Conservation (phyloP, 2,797 vertebrate species). For the Melanotaenia trifasciata region DNA sequence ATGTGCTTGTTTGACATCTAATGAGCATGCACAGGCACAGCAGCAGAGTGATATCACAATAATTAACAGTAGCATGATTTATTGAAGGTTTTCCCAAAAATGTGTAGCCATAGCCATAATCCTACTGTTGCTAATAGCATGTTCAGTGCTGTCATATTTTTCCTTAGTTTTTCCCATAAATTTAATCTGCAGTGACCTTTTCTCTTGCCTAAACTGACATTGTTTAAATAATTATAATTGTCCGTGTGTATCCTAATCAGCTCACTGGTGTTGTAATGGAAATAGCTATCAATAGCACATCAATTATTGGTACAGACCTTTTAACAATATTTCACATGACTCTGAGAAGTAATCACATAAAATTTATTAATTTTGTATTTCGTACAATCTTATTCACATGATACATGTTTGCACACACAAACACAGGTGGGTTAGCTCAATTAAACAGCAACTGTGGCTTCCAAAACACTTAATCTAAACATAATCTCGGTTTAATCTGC, state of each 20-base stretch:
- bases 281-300: background rate
- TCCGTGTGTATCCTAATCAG: background rate
- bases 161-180: background rate
- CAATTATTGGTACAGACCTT: background rate
- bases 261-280: background rate
- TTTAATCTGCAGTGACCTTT: background rate
- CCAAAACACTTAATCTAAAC: constrained; percentile 45
- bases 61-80: background rate
- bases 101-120: background rate
- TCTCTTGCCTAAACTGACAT: background rate
- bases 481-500: constrained; percentile 61
- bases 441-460: constrained; percentile 39
- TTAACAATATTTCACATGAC: constrained; percentile 6
- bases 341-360: constrained; percentile 10
- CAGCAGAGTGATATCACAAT: background rate
- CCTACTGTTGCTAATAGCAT: background rate
- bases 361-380: constrained; percentile 24
- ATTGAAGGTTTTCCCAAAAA: background rate
- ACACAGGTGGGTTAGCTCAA: constrained; percentile 42
- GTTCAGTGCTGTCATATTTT: background rate
- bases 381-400: constrained; percentile 17
- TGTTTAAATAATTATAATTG: background rate
- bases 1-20: background rate
- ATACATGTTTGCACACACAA: constrained; percentile 6
- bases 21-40: background rate